Evolutionary conservation across 2,797 vertebrate species (phyloP).

Genomic region (Galaxias olidus): DNA sequence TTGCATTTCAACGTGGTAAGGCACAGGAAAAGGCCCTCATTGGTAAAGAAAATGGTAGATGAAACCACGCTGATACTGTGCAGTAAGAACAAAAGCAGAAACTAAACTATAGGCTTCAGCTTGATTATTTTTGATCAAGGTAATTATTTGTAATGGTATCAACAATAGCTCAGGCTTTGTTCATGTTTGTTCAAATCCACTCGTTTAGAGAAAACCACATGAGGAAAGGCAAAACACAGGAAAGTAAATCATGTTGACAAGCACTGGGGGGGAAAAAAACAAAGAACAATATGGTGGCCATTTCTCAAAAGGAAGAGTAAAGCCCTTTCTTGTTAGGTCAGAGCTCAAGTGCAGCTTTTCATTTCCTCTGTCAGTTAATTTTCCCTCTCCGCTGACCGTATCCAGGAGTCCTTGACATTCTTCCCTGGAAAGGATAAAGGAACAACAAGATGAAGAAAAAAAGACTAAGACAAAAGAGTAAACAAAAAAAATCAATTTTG

Average conservation of each 20-base stretch:
- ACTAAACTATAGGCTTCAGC: too few species aligned
- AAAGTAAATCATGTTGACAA: not conserved
- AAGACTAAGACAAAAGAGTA: too few species aligned
- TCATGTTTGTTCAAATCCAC: not conserved
- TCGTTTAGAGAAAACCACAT: not conserved
- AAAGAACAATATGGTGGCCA: not conserved
- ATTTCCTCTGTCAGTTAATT: conserved; percentile 9
- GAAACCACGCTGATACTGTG: too few species aligned
- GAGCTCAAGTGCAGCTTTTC: conserved; percentile 2
- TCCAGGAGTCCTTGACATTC: conserved; percentile 22
- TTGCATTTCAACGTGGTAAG: too few species aligned
- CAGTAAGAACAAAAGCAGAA: too few species aligned
- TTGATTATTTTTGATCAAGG: too few species aligned
- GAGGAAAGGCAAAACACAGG: not conserved
- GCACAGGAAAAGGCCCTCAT: too few species aligned
- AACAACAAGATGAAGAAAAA: not conserved
- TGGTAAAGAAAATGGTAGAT: too few species aligned
- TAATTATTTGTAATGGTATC: too few species aligned
- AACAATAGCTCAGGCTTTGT: too few species aligned
- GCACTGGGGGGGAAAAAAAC: not conserved
- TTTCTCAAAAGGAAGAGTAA: not conserved
- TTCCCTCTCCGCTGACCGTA: conserved; percentile 2
- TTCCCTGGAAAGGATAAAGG: not conserved
- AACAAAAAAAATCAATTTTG: conserved; percentile 23
- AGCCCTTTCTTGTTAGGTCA: not conserved